Base-by-base conservation (phyloP, 2,113 vertebrate genomes). In the Gobio gobio region DNA sequence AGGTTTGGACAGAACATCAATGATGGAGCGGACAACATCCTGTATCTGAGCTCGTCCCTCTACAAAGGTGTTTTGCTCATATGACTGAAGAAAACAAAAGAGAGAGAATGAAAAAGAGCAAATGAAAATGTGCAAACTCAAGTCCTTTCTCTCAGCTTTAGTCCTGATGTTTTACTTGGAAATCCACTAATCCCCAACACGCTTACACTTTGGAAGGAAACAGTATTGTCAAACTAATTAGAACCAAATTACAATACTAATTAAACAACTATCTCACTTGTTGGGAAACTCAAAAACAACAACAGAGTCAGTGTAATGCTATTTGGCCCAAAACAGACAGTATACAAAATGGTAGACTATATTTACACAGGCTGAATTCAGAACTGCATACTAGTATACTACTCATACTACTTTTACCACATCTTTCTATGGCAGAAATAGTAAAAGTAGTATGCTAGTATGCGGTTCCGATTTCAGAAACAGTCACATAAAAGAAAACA, bases 1-100 rank as follows among this genome's bases (percentile, higher is more conserved):
- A 33, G 93, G 91, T 91, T 96, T 97, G 4, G 96, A 97, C 87
- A 99, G 94, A 2, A 96, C 94, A 0, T 91, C 90, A n/a, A 98
- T 96, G 36, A 99, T 94, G 82, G 92, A 93, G 0, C 94, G 95
- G 13, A 96, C 96, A 0, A 95, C 96, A 0, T 93, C 95, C 90
- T 97, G 96, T 88, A 99, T 96, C 72, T 96, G 92, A 40, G 92
- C 94, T 3, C 93, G 94, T 51, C 97, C 96, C 10, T 92, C 93
- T 20, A 92, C 93, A 1, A 88, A 93, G 22, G 92, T 92, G 88
- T 96, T 95, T 88, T 92, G 87, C 51, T 96, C 95, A 81, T 96
- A 97, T 68, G 97, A 98, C 97, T 99, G 87, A 0, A 47, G 43
- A 78, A 7, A 89, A 20, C 61, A 66, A 84, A 13, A 74, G 4